Evolutionary conservation across 2,113 vertebrate genomes (phyloP).

Genomic region (Rhabdornis inornatus): DNA sequence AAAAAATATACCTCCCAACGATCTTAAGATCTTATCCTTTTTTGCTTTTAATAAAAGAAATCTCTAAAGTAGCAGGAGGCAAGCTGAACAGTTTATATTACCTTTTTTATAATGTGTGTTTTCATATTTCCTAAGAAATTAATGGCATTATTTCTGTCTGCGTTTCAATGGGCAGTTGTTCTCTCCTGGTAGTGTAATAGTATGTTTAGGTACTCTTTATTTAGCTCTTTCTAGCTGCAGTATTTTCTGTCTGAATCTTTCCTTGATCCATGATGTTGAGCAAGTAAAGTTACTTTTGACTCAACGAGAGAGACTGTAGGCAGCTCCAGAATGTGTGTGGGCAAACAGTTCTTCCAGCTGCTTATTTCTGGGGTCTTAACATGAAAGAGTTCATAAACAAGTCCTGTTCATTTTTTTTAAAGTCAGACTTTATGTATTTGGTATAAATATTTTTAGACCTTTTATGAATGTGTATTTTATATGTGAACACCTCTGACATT

Average conservation of each 20-base stretch:
- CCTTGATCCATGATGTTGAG: background rate
- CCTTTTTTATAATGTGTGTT: background rate
- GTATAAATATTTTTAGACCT: background rate
- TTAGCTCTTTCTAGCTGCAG: background rate
- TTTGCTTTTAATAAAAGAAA: background rate
- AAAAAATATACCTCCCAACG: background rate
- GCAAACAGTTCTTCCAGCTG: conserved; percentile 34
- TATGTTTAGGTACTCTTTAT: background rate
- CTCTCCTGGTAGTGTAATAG: background rate
- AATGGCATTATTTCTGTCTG: background rate
- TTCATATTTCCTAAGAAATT: background rate
- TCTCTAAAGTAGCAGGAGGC: background rate
- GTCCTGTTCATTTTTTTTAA: background rate
- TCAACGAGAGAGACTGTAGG: conserved; percentile 7
- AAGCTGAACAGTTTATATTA: background rate
- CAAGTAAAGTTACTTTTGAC: conserved; percentile 15
- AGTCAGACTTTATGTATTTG: background rate
- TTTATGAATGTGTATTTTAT: background rate
- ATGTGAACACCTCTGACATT: background rate
- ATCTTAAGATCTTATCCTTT: background rate
- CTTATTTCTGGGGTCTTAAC: background rate
- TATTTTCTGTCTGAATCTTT: background rate
- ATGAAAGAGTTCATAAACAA: background rate
- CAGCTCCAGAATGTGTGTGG: conserved; percentile 55
- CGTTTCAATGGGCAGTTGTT: background rate